Evolutionary conservation across 2,113 vertebrate species (phyloP).

Genomic region (Struthio camelus): DNA sequence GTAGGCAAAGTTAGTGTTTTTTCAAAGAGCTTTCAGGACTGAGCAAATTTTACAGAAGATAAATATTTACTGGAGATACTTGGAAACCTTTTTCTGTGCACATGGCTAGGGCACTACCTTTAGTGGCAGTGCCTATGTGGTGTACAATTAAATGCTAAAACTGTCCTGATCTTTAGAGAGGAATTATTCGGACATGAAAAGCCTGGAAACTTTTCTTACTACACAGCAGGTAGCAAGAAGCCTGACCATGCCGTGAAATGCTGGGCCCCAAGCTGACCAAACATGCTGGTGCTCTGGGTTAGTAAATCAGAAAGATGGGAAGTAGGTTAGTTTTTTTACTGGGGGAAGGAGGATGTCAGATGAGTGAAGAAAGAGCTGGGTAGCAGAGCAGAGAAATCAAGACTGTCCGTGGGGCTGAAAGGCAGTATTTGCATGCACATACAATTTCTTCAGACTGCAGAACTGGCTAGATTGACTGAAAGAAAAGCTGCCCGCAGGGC

Average conservation of each 20-base stretch:
- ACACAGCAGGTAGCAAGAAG: background rate
- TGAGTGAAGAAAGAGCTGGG: background rate
- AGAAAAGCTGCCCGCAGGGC: background rate
- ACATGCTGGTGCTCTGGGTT: background rate
- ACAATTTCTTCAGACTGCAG: background rate
- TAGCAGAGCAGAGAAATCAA: background rate
- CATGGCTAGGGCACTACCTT: background rate
- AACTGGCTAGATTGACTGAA: background rate
- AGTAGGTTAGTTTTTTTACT: background rate
- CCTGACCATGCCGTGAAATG: background rate
- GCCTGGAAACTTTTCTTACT: background rate
- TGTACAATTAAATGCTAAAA: background rate
- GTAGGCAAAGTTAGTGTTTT: background rate
- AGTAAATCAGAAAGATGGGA: background rate
- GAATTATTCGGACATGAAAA: background rate
- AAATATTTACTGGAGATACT: background rate
- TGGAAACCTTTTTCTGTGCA: background rate
- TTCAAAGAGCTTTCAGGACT: background rate
- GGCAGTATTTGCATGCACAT: background rate
- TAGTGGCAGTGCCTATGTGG: background rate
- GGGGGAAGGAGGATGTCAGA: background rate
- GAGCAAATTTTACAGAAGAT: background rate
- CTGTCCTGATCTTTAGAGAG: background rate
- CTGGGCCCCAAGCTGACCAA: background rate
- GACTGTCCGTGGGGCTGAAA: background rate